Base-by-base conservation (phyloP, 2,113 vertebrate genomes). In the Actenoides hombroni region DNA sequence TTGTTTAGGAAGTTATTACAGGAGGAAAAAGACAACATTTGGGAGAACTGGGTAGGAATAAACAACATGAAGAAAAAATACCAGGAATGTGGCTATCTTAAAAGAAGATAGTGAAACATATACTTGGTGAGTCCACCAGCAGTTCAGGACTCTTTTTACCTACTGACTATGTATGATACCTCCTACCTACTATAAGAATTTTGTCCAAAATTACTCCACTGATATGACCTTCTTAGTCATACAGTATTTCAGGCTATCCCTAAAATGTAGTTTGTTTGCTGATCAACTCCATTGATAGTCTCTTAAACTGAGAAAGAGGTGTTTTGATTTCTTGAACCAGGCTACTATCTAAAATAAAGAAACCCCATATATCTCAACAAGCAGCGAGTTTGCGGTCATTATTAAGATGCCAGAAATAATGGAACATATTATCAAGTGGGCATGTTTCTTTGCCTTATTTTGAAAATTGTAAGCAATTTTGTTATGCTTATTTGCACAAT, bases 31-130 rank as follows among this genome's bases (percentile, higher is more conserved):
- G 1, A 23, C 7, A 69, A 29, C 1, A 5, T 17, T 64, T n/a
- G 6, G 10, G 7, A 76, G 26, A 51, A 39, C 5, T 13, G 6
- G 64, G 12, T 20, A 31, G 25, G 12, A 80, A 10, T 3, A 76
- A 82, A 53, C 0, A 4, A 59, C 1, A 29, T 4, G 2, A 9
- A 54, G 60, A 24, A 51, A 14, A 1, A 56, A 10, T 6, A n/a
- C 0, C 35, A 39, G 9, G 3, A 80, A 68, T 40, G 40, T 2
- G 0, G 0, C 2, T 61, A 37, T 91, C 28, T 42, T 4, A 26
- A 81, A 81, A 76, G 25, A 53, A 28, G 5, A 44, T 2, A n/a
- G 3, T 44, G 11, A 64, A 91, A 87, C 86, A 74, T 16, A 80
- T 63, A 37, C 19, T 51, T 29, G 4, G 12, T 13, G 18, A 65